phyloP scores from a whole-genome alignment of 2,888 invertebrate species.

The Drosophila niveifrons region DNA sequence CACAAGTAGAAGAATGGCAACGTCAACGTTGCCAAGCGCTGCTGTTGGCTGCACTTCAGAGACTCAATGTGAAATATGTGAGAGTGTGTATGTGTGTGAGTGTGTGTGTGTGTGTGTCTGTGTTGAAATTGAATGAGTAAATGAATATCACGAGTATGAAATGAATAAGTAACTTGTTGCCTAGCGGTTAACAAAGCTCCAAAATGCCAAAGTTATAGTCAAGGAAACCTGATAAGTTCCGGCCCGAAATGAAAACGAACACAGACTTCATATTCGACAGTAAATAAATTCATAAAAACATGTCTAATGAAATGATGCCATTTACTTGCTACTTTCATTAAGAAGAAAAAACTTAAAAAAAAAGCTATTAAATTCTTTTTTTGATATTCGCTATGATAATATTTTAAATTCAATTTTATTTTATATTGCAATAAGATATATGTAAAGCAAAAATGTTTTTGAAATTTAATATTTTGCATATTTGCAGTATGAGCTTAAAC shows the following conservation, averaged over 20 bases:
- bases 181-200: not conserved
- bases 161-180: slow-evolving; percentile 25
- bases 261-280: no score
- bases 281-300: not conserved
- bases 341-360: not conserved
- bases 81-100: not conserved
- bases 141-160: slow-evolving; percentile 22
- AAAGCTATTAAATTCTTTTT: no score
- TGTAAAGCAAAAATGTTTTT: no score
- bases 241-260: no score
- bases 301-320: not conserved
- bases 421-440: no score
- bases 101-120: not conserved
- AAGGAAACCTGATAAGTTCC: slow-evolving; percentile 6
- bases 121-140: slow-evolving; percentile 27
- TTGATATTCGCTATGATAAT: no score
- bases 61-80: not conserved
- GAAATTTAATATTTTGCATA: no score
- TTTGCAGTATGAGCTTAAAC: no score
- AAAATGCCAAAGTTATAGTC: not conserved
- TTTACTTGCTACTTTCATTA: not conserved
- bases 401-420: no score
- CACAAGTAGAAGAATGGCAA: slow-evolving; percentile 26
- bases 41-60: slow-evolving; percentile 16
- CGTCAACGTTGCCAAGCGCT: slow-evolving; percentile 25